phyloP scores from a whole-genome alignment of 53 echinoderm and acorn worm genomes.

The Hippasteria phrygiana region DNA sequence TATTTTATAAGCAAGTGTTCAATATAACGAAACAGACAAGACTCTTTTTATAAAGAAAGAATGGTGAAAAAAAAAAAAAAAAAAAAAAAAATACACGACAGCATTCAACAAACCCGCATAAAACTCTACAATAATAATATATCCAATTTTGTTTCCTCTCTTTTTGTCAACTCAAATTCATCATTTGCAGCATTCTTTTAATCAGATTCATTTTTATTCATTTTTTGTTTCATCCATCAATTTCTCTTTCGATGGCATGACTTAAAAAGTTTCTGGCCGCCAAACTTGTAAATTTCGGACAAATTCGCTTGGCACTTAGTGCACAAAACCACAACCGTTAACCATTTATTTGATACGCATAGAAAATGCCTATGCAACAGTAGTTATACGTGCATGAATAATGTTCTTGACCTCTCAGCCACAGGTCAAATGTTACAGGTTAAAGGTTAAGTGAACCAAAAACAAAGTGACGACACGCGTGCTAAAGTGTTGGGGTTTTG shows the following conservation, averaged over 20 bases:
- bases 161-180: not conserved
- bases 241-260: not conserved
- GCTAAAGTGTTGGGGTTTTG: no score
- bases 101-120: conserved; percentile 60
- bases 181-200: conserved; percentile 43
- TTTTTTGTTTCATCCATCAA: not conserved
- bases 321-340: not conserved
- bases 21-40: conserved; percentile 14
- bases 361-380: not conserved
- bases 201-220: not conserved
- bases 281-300: not conserved
- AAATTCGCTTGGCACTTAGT: not conserved
- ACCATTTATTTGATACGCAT: not conserved
- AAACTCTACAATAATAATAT: conserved; percentile 59
- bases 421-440: conserved; percentile 24
- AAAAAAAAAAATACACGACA: conserved; percentile 33
- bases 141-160: not conserved
- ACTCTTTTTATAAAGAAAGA: conserved; percentile 27
- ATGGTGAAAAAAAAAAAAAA: conserved; percentile 41
- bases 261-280: not conserved
- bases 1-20: conserved; percentile 6
- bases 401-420: not conserved
- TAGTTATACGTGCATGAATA: not conserved
- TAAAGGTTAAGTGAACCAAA: not conserved
- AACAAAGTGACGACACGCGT: no score